Percentiles rank a stretch among this genome's conserved stretches.
These are phyloP conservation scores for Tupaia chinensis DNA, from an alignment of 2,113 vertebrate genomes.

Conservation along the genomic window DNA sequence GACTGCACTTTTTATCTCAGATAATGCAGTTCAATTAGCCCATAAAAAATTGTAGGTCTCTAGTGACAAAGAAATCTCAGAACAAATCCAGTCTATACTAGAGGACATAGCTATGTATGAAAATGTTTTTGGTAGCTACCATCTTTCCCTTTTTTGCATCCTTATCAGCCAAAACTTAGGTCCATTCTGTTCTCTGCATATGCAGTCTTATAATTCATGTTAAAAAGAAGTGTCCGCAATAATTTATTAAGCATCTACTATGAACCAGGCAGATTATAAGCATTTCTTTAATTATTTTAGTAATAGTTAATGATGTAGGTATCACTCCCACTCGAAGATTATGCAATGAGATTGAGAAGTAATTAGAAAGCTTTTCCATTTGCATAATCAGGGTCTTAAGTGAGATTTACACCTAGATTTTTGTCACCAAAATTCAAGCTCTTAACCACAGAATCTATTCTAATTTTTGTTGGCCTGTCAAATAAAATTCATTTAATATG, in stretches of 20 bases:
- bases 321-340: neutral
- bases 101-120: slow-evolving; percentile 49
- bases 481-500: neutral
- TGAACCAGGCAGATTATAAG: neutral
- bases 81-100: slow-evolving; percentile 43
- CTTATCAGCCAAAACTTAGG: neutral
- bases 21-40: slow-evolving; percentile 75
- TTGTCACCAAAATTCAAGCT: neutral
- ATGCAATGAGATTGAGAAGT: neutral
- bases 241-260: slow-evolving; percentile 40
- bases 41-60: slow-evolving; percentile 65
- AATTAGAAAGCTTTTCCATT: neutral
- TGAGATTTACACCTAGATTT: slow-evolving; percentile 32
- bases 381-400: neutral
- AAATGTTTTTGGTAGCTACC: slow-evolving; percentile 38
- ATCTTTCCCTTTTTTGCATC: neutral
- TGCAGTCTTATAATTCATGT: neutral
- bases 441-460: neutral
- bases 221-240: neutral
- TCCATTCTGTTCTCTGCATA: neutral
- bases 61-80: slow-evolving; percentile 54
- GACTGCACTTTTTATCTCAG: slow-evolving; percentile 56
- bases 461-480: neutral
- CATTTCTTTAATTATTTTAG: slow-evolving; percentile 42
- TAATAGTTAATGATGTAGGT: neutral